phyloP scores from a whole-genome alignment of 64 coral and sea anemone genomes.

The Montipora efflorescens region DNA sequence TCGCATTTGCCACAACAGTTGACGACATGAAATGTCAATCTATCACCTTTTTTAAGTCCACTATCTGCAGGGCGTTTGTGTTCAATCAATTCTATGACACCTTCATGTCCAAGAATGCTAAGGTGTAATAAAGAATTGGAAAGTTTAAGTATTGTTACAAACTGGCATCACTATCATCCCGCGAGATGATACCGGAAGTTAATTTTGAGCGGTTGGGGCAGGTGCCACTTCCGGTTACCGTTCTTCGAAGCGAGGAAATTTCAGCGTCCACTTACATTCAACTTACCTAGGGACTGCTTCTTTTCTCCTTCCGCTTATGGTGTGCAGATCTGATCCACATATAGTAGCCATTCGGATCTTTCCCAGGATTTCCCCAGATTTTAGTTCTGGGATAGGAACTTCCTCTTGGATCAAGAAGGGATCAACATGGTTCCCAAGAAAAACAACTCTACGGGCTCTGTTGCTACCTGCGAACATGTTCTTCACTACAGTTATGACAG shows the following conservation, averaged over 20 bases:
- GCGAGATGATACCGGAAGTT: too few species aligned
- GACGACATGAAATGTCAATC: constrained; percentile 86
- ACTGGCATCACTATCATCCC: too few species aligned
- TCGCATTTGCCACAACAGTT: constrained; percentile 85
- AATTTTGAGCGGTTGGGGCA: too few species aligned
- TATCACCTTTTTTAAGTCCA: constrained; percentile 75
- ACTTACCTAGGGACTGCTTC: constrained; percentile 82
- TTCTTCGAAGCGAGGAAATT: background rate
- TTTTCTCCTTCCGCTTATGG: constrained; percentile 79
- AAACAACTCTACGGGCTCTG: background rate
- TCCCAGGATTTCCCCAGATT: constrained; percentile 92
- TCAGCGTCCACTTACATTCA: background rate
- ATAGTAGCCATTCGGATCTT: constrained; percentile 80
- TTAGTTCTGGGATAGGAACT: constrained; percentile 62
- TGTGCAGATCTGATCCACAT: constrained; percentile 97
- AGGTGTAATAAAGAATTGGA: background rate
- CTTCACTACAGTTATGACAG: background rate
- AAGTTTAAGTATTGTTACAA: too few species aligned
- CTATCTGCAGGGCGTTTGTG: constrained; percentile 56
- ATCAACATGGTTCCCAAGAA: constrained; percentile 27
- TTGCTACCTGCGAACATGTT: background rate
- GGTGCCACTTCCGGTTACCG: too few species aligned
- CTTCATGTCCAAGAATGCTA: constrained; percentile 96
- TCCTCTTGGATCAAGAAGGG: constrained; percentile 71
- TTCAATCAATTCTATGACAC: constrained; percentile 82